These are phyloP conservation scores for Drosophila quadrilineata DNA, from an alignment of 1,140 invertebrate species.

Conservation along the genomic window DNA sequence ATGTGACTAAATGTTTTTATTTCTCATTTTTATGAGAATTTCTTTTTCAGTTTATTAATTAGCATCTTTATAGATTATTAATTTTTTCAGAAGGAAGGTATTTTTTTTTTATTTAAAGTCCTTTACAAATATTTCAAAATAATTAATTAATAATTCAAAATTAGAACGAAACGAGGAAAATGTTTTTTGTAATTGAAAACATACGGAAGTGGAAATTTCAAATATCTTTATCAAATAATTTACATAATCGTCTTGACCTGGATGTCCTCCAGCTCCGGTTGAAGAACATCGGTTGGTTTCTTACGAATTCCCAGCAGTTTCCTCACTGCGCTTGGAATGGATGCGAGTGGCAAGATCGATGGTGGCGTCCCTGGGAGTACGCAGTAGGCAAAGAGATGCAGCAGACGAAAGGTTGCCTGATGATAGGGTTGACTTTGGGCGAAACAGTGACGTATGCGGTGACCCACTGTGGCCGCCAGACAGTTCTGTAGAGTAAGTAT, in stretches of 20 bases:
- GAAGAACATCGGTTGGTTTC: background rate
- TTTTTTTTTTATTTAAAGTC: too few species aligned
- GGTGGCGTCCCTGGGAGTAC: conserved; percentile 58
- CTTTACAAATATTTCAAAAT: too few species aligned
- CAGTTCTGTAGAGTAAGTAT: conserved; percentile 53
- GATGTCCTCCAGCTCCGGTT: background rate
- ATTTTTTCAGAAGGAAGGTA: too few species aligned
- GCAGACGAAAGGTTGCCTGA: conserved; percentile 53
- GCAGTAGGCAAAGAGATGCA: conserved; percentile 64
- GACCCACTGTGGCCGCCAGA: conserved; percentile 63
- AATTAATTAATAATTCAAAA: too few species aligned
- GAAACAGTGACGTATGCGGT: conserved; percentile 60
- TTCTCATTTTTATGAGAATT: background rate
- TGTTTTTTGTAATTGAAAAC: background rate
- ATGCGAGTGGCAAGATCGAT: conserved; percentile 11
- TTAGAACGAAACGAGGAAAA: too few species aligned
- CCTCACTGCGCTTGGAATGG: conserved; percentile 30
- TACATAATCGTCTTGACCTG: background rate
- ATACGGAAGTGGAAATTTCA: too few species aligned
- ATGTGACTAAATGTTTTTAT: background rate
- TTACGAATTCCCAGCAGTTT: conserved; percentile 34
- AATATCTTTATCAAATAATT: too few species aligned
- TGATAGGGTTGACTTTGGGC: conserved; percentile 47
- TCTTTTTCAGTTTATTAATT: background rate
- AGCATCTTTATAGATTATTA: too few species aligned